Percentiles rank a stretch among this genome's conserved stretches.
Evolutionary conservation across 2,888 invertebrate species (phyloP).

Genomic region (Scrobipalpa costella): DNA sequence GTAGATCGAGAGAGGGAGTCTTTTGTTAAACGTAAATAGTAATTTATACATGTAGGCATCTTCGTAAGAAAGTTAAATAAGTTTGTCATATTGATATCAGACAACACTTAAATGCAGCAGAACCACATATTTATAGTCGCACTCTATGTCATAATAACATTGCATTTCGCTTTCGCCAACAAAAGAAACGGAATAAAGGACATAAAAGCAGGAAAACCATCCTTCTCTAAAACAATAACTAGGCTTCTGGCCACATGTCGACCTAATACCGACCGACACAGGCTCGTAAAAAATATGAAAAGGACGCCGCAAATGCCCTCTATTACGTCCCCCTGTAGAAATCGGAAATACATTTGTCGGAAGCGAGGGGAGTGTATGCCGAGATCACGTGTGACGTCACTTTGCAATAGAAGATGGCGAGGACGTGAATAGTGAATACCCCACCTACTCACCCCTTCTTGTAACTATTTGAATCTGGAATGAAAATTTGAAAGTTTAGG

Average conservation of each 20-base stretch:
- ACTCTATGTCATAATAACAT: background rate
- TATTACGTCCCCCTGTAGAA: conserved; percentile 65
- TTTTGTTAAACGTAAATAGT: too few relatives aligned
- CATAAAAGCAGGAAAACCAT: conserved; percentile 42
- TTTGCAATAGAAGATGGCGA: conserved; percentile 15
- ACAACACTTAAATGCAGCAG: too few relatives aligned
- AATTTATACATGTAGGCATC: too few relatives aligned
- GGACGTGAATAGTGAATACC: background rate
- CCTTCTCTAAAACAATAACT: conserved; percentile 65
- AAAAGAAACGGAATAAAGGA: conserved; percentile 51
- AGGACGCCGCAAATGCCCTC: conserved; percentile 70
- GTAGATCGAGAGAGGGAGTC: too few relatives aligned
- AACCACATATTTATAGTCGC: too few relatives aligned
- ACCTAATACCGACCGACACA: conserved; percentile 64
- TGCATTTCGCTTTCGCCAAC: conserved; percentile 35
- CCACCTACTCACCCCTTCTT: background rate
- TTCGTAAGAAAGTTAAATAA: too few relatives aligned
- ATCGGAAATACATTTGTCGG: conserved; percentile 70
- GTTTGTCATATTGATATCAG: too few relatives aligned
- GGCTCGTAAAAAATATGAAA: conserved; percentile 74
- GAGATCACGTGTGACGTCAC: conserved; percentile 33
- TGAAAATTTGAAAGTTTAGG: too few relatives aligned
- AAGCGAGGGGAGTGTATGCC: conserved; percentile 45
- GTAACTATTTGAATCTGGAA: too few relatives aligned
- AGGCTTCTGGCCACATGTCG: conserved; percentile 69